A percentile compares a stretch with the other conserved stretches of the same genome.
Evolutionary conservation across 2,797 vertebrate species (phyloP).

Genomic region (Odontamblyopus lacepedii): DNA sequence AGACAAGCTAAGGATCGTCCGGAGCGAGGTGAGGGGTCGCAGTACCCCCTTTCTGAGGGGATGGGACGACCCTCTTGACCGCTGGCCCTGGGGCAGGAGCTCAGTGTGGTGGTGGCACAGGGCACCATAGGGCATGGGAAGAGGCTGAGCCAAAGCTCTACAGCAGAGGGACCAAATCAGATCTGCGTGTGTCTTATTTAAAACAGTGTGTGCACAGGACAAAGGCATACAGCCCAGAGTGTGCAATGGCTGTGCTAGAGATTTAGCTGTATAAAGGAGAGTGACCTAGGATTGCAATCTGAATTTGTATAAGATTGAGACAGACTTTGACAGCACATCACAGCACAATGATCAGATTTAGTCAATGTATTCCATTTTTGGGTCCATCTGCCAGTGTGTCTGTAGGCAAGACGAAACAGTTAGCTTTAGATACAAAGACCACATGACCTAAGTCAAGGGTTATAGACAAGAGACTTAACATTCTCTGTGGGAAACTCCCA

Average conservation of each 20-base stretch:
- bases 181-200: conserved; percentile 50
- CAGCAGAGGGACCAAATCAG: conserved; percentile 68
- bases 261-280: conserved; percentile 64
- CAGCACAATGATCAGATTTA: conserved; percentile 71
- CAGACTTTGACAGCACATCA: conserved; percentile 73
- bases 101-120: conserved; percentile 88
- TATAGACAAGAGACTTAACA: conserved; percentile 42
- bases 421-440: conserved; percentile 52
- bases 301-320: conserved; percentile 67
- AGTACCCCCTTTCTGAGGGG: conserved; percentile 67
- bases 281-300: conserved; percentile 63
- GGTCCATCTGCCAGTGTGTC: conserved; percentile 17
- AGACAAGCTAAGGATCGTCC: conserved; percentile 84
- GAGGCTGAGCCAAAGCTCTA: conserved; percentile 68
- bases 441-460: conserved; percentile 45
- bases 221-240: conserved; percentile 65
- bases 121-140: conserved; percentile 85
- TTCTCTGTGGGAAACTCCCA: conserved; percentile 26
- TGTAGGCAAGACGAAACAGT: conserved; percentile 48
- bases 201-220: conserved; percentile 56
- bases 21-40: conserved; percentile 73
- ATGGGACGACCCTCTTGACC: conserved; percentile 87
- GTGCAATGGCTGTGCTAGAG: conserved; percentile 64
- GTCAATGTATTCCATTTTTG: conserved; percentile 46
- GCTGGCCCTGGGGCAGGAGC: conserved; percentile 80